Evolutionary conservation across 2,888 invertebrate species (phyloP).

Genomic region (Archaeoteleia sp.): DNA sequence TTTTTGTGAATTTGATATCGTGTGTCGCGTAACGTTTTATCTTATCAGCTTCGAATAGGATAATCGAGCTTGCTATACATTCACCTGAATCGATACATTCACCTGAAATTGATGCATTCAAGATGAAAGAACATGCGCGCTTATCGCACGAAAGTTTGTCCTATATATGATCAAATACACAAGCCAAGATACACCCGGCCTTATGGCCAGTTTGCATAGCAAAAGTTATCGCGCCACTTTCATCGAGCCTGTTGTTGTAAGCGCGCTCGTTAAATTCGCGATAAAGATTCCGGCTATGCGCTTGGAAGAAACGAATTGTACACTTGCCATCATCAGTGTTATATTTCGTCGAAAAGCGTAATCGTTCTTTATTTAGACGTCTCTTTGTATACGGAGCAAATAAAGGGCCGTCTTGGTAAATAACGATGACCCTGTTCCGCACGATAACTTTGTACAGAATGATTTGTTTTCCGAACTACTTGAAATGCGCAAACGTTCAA

Average conservation of each 20-base stretch:
- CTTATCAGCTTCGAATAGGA: not conserved
- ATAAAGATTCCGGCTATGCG: conserved; percentile 32
- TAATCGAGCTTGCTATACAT: not conserved
- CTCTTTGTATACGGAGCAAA: too few relatives aligned
- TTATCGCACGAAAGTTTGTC: too few relatives aligned
- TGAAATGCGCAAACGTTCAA: too few relatives aligned
- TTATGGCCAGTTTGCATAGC: conserved; percentile 28
- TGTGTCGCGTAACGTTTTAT: too few relatives aligned
- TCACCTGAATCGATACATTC: conserved; percentile 16
- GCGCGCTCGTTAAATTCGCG: conserved; percentile 37
- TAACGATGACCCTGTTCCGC: too few relatives aligned
- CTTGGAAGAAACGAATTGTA: conserved; percentile 15
- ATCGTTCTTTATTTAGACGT: conserved; percentile 24
- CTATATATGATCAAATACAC: too few relatives aligned
- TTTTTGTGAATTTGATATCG: too few relatives aligned
- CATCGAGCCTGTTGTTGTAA: conserved; percentile 35
- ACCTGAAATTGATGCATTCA: conserved; percentile 1
- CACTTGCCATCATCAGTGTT: conserved; percentile 11
- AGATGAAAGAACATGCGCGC: conserved; percentile 9
- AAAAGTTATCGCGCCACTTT: conserved; percentile 40
- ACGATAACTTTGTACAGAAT: too few relatives aligned
- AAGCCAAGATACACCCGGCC: too few relatives aligned
- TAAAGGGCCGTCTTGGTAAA: too few relatives aligned
- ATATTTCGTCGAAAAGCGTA: conserved; percentile 6
- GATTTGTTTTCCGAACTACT: too few relatives aligned